phyloP scores from a whole-genome alignment of 2,888 invertebrate species.

The Spilosoma lubricipeda region DNA sequence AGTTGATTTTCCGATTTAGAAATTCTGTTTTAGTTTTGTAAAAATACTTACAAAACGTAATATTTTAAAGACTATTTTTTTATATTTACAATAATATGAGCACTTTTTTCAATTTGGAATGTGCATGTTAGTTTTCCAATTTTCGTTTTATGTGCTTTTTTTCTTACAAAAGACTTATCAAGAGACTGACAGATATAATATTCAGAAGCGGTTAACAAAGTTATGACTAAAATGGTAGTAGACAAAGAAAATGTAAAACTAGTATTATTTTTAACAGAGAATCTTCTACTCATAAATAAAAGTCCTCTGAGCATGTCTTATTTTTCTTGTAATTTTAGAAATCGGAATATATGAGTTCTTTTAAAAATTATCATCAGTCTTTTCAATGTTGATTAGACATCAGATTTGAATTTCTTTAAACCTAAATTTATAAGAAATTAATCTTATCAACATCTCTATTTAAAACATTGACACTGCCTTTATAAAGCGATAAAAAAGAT shows the following conservation, averaged over 20 bases:
- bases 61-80: conserved; percentile 17
- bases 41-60: conserved; percentile 40
- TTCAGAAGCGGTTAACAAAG: conserved; percentile 37
- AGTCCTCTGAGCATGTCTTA: not conserved
- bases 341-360: not conserved
- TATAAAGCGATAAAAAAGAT: not conserved
- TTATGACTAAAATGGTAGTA: conserved; percentile 27
- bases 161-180: conserved; percentile 30
- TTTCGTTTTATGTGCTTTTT: conserved; percentile 21
- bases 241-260: conserved; percentile 14
- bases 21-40: conserved; percentile 33
- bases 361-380: not conserved
- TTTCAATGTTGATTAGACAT: not conserved
- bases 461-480: not conserved
- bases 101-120: conserved; percentile 26
- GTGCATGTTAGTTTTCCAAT: conserved; percentile 15
- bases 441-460: not conserved
- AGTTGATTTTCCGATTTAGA: conserved; percentile 29
- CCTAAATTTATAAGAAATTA: not conserved
- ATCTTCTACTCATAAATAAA: not conserved
- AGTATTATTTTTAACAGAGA: conserved; percentile 3
- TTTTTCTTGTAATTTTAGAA: not conserved
- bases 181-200: conserved; percentile 29
- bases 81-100: conserved; percentile 44
- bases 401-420: not conserved